Evolutionary conservation across 2,888 invertebrate genomes (phyloP), one percentile per base, ranked within the genome.

Genomic region (Maniola hyperantus): DNA sequence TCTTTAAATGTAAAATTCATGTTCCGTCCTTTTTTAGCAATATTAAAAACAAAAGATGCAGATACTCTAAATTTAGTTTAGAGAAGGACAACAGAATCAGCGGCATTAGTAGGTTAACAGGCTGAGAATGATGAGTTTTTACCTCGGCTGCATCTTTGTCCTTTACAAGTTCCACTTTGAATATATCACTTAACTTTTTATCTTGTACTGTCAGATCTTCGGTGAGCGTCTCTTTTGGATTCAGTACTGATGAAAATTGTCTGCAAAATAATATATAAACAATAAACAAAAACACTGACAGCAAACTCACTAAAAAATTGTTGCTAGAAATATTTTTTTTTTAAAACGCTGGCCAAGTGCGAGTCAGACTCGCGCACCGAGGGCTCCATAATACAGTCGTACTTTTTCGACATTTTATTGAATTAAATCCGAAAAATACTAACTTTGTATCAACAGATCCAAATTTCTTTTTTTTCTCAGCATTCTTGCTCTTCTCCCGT

Each of bases 141-240:
- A 57, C 57, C 83, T 97, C 97, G 39, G 94, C 93, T 15, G 94
- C 92, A 67, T 88, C 90, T 84, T 97, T 96, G 75, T 96, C 94
- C 74, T 92, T 83, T 0, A 97, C 93, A 67, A 97, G 89, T 13
- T 97, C 96, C 44, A 95, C 73, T 88, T 97, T 97, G 93, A 97
- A 96, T 65, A 97, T 94, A 73, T 95, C 95, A 65, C 93, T 89
- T 1, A 97, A 90, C 72, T 93, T 91, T 66, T 93, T 92, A 11
- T 91, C 82, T 65, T 85, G 80, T n/a, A 70, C 71, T 20, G 76
- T 69, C 5, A 66, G 44, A 10, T 71, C 70, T 13, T 79, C 76
- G 33, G 76, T 71, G 34, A 91, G 66, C 5, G 87, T 78, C 74
- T 89, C 79, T 83, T 96, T 96, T 0, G 96, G 95, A 73, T 95